Conservation (phyloP, 2,888 invertebrate genomes). For the Tipula lateralis region DNA sequence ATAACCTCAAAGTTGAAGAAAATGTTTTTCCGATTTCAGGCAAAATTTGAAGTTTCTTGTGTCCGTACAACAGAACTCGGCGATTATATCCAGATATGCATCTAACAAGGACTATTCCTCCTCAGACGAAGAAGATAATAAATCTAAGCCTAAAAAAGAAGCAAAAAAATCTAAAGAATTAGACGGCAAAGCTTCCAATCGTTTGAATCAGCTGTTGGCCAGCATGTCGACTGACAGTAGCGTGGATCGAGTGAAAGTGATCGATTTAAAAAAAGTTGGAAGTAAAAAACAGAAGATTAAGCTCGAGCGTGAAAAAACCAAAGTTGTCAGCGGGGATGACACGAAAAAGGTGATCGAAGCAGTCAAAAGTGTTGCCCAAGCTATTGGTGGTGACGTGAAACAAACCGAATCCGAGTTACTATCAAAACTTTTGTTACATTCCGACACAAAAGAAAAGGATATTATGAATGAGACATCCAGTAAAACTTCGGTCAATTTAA, state of each 20-base stretch:
- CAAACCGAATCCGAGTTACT: constrained; percentile 71
- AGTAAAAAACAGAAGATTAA: constrained; percentile 36
- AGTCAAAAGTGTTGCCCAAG: constrained; percentile 66
- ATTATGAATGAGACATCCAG: background rate
- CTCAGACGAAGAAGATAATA: constrained; percentile 27
- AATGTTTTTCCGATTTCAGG: background rate
- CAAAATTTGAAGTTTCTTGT: background rate
- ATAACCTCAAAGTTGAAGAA: background rate
- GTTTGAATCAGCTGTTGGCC: constrained; percentile 44
- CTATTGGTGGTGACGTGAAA: constrained; percentile 61
- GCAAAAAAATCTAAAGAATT: background rate
- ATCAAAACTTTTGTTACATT: constrained; percentile 57
- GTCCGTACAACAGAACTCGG: background rate
- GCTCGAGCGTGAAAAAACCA: constrained; percentile 34
- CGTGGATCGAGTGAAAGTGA: constrained; percentile 35
- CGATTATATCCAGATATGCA: background rate
- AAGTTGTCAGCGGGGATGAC: constrained; percentile 36
- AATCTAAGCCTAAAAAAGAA: constrained; percentile 25
- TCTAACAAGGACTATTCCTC: background rate
- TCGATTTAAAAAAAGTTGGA: constrained; percentile 42
- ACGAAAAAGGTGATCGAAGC: constrained; percentile 50
- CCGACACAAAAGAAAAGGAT: background rate
- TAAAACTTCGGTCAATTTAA: constrained; percentile 43
- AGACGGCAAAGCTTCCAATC: constrained; percentile 38
- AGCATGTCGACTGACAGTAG: constrained; percentile 44